Evolutionary conservation across 2,888 invertebrate species (phyloP).

Genomic region (Spodoptera exigua): DNA sequence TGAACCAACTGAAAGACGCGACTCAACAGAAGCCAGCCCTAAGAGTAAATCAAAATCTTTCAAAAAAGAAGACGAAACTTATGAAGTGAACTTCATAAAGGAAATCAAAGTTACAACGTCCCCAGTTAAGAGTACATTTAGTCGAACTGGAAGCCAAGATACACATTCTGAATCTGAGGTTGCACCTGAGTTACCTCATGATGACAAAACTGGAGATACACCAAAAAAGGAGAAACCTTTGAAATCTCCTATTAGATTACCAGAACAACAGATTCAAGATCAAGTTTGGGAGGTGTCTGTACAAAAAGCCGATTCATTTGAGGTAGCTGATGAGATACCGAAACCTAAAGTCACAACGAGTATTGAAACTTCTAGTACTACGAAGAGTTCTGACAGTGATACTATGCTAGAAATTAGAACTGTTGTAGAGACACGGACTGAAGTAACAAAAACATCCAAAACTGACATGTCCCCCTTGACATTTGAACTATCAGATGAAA

Average conservation of each 20-base stretch:
- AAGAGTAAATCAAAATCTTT: conserved; percentile 85
- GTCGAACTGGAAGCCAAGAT: conserved; percentile 88
- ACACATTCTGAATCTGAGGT: conserved; percentile 89
- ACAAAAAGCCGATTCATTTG: conserved; percentile 80
- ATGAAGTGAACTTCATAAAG: conserved; percentile 87
- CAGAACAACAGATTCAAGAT: conserved; percentile 83
- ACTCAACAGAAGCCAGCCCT: conserved; percentile 82
- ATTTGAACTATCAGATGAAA: conserved; percentile 81
- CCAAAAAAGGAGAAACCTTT: conserved; percentile 78
- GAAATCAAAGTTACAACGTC: conserved; percentile 88
- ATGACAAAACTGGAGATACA: conserved; percentile 79
- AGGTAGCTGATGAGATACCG: conserved; percentile 74
- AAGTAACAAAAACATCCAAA: conserved; percentile 73
- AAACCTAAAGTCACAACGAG: conserved; percentile 64
- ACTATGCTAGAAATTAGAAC: conserved; percentile 71
- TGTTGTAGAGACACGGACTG: conserved; percentile 69
- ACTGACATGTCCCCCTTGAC: conserved; percentile 81
- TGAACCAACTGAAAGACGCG: conserved; percentile 78
- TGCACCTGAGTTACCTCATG: conserved; percentile 86
- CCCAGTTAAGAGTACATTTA: conserved; percentile 85
- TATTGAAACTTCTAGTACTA: conserved; percentile 64
- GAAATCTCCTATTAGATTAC: conserved; percentile 83
- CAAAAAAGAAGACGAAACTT: conserved; percentile 85
- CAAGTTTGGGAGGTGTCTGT: conserved; percentile 85
- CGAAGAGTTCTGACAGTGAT: conserved; percentile 73